Evolutionary conservation across 2,797 vertebrate genomes (phyloP), one percentile per base, ranked within the genome.

Genomic region (Cynopterus sphinx): DNA sequence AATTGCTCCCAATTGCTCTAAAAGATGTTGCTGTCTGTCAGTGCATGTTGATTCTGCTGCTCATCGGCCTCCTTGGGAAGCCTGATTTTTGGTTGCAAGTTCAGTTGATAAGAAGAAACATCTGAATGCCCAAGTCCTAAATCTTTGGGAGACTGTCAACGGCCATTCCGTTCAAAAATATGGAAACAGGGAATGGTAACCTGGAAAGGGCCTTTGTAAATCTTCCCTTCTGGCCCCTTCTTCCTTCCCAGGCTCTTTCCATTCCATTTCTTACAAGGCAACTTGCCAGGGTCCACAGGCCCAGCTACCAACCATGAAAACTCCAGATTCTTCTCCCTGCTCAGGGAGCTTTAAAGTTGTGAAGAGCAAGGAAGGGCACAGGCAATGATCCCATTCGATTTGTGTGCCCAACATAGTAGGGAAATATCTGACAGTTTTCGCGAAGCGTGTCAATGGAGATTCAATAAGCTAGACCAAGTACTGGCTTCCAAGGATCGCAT

Each of bases 1-100:
- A 96, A 97, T 96, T 92, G 91, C 83, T 90, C 75, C 75, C 86
- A 93, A 95, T 96, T 87, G 63, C 49, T 89, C 79, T 93, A 31
- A 87, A 89, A 95, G 63, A 59, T 43, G 43, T 61, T 67, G 41
- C 77, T 86, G 55, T 26, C 95, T 93, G 81, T 86, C 93, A 78
- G 2, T 67, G 91, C 13, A 36, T 46, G 61, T 77, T 83, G 36
- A 81, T 63, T 77, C n/a, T 84, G 92, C 41, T 8, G 59, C 82
- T 81, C 49, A 12, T 77, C 28, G 67, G 43, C 36, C 57, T 59
- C 83, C 70, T 90, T 93, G 78, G 33, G 77, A 93, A 95, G 22
- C 59, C 41, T 49, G 36, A 17, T 43, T 70, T n/a, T 86, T 59
- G 65, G 28, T 22, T 94, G 78, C 89, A 78, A 84, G 93, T 83